phyloP scores from a whole-genome alignment of 2,888 invertebrate genomes.

The Drymonia ruficornis region DNA sequence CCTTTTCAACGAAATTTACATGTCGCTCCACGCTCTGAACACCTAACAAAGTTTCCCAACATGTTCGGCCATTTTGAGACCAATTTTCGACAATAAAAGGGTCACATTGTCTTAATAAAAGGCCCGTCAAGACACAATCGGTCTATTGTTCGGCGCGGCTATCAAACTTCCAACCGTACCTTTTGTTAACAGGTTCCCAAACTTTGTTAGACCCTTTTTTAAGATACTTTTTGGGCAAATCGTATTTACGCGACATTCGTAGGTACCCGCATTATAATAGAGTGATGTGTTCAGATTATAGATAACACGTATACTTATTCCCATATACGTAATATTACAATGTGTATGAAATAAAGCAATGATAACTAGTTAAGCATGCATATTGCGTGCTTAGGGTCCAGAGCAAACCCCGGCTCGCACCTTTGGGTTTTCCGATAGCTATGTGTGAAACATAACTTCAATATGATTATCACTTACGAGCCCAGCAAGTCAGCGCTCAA shows the following conservation, averaged over 20 bases:
- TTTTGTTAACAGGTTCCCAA: conserved; percentile 13
- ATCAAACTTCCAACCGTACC: conserved; percentile 25
- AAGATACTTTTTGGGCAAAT: not conserved
- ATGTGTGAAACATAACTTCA: too few species aligned
- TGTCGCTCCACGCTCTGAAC: not conserved
- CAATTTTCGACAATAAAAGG: conserved; percentile 31
- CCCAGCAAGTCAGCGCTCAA: too few species aligned
- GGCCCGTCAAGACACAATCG: conserved; percentile 27
- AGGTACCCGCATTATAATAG: too few species aligned
- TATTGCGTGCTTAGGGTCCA: too few species aligned
- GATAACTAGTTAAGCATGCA: too few species aligned
- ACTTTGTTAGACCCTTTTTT: conserved; percentile 10
- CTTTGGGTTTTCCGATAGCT: too few species aligned
- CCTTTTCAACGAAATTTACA: not conserved
- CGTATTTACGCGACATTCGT: not conserved
- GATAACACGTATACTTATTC: too few species aligned
- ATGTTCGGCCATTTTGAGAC: conserved; percentile 22
- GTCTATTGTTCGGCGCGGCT: conserved; percentile 22
- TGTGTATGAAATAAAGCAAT: too few species aligned
- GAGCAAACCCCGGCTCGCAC: too few species aligned
- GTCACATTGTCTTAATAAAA: conserved; percentile 20
- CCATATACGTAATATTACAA: too few species aligned
- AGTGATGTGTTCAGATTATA: not conserved
- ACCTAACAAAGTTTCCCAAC: conserved; percentile 8
- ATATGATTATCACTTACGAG: too few species aligned